Evolutionary conservation across 2,888 invertebrate genomes (phyloP), one percentile per base, ranked within the genome.

Genomic region (Chesias legatella): DNA sequence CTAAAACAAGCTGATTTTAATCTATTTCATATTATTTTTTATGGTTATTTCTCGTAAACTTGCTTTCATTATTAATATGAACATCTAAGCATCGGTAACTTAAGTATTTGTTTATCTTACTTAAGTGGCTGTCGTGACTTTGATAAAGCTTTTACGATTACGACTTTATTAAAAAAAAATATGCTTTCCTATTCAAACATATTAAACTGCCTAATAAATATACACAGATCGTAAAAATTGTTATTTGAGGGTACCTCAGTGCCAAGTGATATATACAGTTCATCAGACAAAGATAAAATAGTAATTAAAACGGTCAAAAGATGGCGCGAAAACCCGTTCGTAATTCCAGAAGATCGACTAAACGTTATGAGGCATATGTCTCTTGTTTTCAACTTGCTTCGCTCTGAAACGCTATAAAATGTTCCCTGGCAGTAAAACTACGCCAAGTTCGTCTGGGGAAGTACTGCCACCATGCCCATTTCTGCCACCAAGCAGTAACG

Each of bases 281-380:
- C 42, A 43, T 39, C 38, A 17, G 25, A 28, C 27, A 35, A 5
- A 8, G 9, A 43, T 47, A 47, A 43, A 47, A 43, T 27, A 8
- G 28, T 29, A 29, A 47, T 47, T 39, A 39, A 42, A 42, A 3
- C 30, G 38, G 21, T 43, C 30, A 33, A 38, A 37, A 40, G 45
- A 40, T 33, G 33, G 32, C 36, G 22, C 26, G 8, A 8, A 34
- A 45, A 33, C 23, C 30, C 1, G 37, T 41, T 13, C 25, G 6
- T 9, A 26, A 26, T 13, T 32, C 25, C 26, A 25, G 20, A 26
- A 28, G 11, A 27, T 28, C 34, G 34, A 35, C 27, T 32, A 32
- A 35, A 23, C 21, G 25, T 35, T 42, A 27, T 25, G 22, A 13
- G 30, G 29, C 22, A 30, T 27, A 35, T 21, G 25, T 22, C 13